These are phyloP conservation scores for Axinella damicornis DNA, from an alignment of 37 sponge, comb jelly and placozoan genomes.

Conservation along the genomic window DNA sequence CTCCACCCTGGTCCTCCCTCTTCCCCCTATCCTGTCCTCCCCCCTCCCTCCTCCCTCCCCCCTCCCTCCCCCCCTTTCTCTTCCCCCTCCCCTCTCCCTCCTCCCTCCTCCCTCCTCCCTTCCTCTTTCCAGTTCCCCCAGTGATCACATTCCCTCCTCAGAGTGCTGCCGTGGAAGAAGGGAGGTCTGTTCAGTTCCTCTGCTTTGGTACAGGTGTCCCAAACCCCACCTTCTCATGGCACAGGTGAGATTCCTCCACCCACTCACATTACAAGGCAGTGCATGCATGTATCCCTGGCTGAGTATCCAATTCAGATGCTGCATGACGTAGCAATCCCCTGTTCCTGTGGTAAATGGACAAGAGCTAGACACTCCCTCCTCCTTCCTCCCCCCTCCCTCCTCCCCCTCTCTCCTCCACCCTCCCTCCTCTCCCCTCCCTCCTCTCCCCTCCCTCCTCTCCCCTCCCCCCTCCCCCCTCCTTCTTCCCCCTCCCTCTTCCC, in stretches of 20 bases:
- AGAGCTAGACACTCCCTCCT: no score
- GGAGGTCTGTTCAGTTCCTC: conserved; percentile 14
- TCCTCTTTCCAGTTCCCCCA: conserved; percentile 72
- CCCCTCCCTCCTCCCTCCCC: background rate
- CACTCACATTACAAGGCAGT: no score
- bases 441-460: no score
- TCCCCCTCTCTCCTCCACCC: background rate
- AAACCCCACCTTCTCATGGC: conserved; percentile 51
- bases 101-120: background rate
- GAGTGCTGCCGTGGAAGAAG: conserved; percentile 13
- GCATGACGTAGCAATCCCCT: no score
- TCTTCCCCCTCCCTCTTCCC: background rate
- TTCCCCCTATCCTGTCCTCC: no score
- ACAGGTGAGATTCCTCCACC: conserved; percentile 7
- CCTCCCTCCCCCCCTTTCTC: background rate
- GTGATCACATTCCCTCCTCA: conserved; percentile 37
- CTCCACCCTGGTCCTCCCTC: background rate
- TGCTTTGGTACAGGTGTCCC: conserved; percentile 72
- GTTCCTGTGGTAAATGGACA: no score
- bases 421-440: background rate
- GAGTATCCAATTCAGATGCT: no score
- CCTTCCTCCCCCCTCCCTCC: no score
- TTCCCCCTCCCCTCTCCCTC: background rate
- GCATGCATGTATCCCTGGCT: no score
- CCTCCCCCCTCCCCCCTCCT: background rate